Evolutionary conservation across 2,888 invertebrate genomes (phyloP), one percentile per base, ranked within the genome.

Genomic region (Cabera pusaria): DNA sequence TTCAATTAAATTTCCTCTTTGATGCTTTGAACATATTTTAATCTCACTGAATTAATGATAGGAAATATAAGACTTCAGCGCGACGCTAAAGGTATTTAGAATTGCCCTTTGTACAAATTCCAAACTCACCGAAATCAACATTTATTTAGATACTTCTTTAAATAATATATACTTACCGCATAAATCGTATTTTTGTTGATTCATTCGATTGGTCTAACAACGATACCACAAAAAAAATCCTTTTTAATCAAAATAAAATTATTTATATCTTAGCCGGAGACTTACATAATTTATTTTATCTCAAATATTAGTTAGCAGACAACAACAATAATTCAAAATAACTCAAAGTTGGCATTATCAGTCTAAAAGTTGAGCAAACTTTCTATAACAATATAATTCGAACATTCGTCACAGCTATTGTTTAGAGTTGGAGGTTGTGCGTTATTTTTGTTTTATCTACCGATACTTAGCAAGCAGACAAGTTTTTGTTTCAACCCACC

Each of bases 401-500:
- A 22, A 16, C 23, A 31, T 44, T 33, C 19, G 33, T 31, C 22
- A 29, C 24, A 31, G 33, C 29, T 36, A 33, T 33, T 41, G 27
- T 21, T 24, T 38, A 2, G 21, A 29, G 21, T 25, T 22, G 22
- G 25, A 34, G 17, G 16, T 37, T 39, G 16, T 33, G 16, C 8
- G 11, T 19, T 19, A 23, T 43, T 32, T 43, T 43, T 16, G 32
- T 41, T 43, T 39, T 32, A 35, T 43, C 17, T 36, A 22, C 17
- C 22, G 27, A 48, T 45, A 38, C 36, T 48, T 38, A 36, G 29
- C 33, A 32, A 29, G 35, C 40, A 27, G 7, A 33, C 39, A 54
- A 65, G 43, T 46, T 68, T 53, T 68, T 68, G 65, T 70, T 69
- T 71, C 52, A 66, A 55, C 62, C 60, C 40, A 41, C 51, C 64